phyloP scores from a whole-genome alignment of 2,797 vertebrate genomes.

The Poeciliopsis gracilis region DNA sequence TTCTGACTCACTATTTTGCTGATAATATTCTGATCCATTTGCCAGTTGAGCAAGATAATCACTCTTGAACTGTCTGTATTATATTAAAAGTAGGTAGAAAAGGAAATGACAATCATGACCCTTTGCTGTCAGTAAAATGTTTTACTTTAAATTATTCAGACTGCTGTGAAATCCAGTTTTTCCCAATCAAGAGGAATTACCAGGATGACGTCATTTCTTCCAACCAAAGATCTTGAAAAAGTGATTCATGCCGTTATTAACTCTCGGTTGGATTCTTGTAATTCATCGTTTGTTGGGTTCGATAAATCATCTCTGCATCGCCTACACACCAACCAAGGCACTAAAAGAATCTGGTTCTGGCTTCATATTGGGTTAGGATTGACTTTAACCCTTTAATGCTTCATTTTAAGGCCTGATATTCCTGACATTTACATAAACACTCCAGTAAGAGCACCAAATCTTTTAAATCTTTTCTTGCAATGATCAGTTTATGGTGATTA shows the following conservation, averaged over 20 bases:
- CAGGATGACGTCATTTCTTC: not conserved
- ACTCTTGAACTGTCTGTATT: not conserved
- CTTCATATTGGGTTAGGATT: no score
- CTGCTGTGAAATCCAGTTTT: no score
- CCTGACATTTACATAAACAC: no score
- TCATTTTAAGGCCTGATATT: no score
- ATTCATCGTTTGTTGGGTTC: not conserved
- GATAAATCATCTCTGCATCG: not conserved
- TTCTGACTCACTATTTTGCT: not conserved
- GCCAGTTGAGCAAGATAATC: not conserved
- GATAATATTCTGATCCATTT: not conserved
- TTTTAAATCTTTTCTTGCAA: not conserved
- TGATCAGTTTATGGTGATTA: not conserved
- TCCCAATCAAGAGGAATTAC: not conserved
- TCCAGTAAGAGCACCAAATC: no score
- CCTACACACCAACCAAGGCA: not conserved
- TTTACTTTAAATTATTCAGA: not conserved
- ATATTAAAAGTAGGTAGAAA: not conserved
- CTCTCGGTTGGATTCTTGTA: not conserved
- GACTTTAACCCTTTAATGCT: no score
- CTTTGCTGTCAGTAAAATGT: not conserved
- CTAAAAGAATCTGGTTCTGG: no score
- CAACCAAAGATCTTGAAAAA: slow-evolving; percentile 1
- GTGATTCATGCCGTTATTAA: not conserved
- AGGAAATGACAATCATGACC: not conserved